Evolutionary conservation across 2,888 invertebrate genomes (phyloP).

Genomic region (Campaea margaritaria): DNA sequence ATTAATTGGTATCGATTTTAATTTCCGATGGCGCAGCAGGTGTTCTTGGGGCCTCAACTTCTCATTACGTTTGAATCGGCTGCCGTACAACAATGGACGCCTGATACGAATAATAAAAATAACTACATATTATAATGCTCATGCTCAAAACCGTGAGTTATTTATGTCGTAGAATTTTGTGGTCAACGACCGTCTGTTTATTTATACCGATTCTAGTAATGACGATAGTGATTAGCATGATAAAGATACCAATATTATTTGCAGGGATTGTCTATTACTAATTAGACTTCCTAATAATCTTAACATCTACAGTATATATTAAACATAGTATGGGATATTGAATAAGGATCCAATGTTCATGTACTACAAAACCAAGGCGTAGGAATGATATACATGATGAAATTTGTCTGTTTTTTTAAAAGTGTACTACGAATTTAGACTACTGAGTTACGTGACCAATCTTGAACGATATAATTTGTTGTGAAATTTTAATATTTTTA

Average conservation of each 20-base stretch:
- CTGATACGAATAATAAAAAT: slow-evolving; percentile 52
- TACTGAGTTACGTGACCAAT: neutral
- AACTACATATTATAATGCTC: slow-evolving; percentile 45
- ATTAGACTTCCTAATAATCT: neutral
- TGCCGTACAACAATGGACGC: slow-evolving; percentile 48
- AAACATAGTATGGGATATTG: neutral
- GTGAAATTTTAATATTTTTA: neutral
- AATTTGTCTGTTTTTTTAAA: neutral
- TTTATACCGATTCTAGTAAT: slow-evolving; percentile 32
- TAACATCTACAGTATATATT: neutral
- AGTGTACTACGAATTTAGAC: neutral
- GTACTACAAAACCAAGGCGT: no score
- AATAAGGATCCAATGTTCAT: no score
- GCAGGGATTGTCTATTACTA: neutral
- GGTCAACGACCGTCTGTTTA: slow-evolving; percentile 52
- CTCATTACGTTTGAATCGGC: slow-evolving; percentile 54
- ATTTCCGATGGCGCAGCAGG: slow-evolving; percentile 58
- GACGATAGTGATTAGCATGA: slow-evolving; percentile 15
- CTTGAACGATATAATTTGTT: neutral
- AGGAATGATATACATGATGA: no score
- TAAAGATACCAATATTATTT: neutral
- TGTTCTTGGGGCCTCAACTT: slow-evolving; percentile 48
- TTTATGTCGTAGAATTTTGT: slow-evolving; percentile 29
- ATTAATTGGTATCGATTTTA: slow-evolving; percentile 58
- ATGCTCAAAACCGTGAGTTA: slow-evolving; percentile 37